A percentile compares a stretch with the other conserved stretches of the same genome.
Evolutionary conservation across 2,888 invertebrate genomes (phyloP).

Genomic region (Eulithis prunata): DNA sequence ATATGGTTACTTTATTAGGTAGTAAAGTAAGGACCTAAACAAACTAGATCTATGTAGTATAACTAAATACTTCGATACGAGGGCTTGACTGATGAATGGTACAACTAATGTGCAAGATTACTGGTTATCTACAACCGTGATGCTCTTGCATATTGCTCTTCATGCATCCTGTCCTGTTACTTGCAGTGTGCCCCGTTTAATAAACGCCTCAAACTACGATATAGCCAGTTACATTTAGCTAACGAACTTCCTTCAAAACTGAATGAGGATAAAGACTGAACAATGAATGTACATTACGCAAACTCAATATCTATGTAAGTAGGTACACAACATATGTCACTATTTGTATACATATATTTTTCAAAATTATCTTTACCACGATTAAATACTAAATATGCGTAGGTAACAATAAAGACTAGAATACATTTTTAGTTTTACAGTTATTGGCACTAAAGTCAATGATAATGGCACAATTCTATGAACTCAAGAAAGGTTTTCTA

Average conservation of each 20-base stretch:
- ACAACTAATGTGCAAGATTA: neutral
- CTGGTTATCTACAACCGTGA: constrained; percentile 10
- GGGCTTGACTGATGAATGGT: constrained; percentile 4
- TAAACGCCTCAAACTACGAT: constrained; percentile 32
- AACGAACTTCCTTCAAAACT: constrained; percentile 55
- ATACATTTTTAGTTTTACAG: constrained; percentile 83
- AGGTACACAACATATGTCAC: constrained; percentile 70
- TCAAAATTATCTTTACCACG: constrained; percentile 78
- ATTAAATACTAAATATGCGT: constrained; percentile 82
- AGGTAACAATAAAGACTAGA: constrained; percentile 84
- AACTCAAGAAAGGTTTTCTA: constrained; percentile 56
- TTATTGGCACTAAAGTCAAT: constrained; percentile 83
- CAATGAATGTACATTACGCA: constrained; percentile 69
- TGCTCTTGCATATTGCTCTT: constrained; percentile 1
- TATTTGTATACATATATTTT: constrained; percentile 63
- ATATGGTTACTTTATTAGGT: no score
- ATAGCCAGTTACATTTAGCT: constrained; percentile 50
- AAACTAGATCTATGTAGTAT: constrained; percentile 1
- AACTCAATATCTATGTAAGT: constrained; percentile 68
- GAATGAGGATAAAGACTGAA: constrained; percentile 58
- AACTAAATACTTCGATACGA: constrained; percentile 1
- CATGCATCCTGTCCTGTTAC: constrained; percentile 10
- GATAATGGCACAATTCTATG: constrained; percentile 79
- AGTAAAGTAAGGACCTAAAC: neutral
- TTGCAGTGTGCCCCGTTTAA: constrained; percentile 12